Evolutionary conservation across 2,888 invertebrate genomes (phyloP).

Genomic region (Netelia inedita): DNA sequence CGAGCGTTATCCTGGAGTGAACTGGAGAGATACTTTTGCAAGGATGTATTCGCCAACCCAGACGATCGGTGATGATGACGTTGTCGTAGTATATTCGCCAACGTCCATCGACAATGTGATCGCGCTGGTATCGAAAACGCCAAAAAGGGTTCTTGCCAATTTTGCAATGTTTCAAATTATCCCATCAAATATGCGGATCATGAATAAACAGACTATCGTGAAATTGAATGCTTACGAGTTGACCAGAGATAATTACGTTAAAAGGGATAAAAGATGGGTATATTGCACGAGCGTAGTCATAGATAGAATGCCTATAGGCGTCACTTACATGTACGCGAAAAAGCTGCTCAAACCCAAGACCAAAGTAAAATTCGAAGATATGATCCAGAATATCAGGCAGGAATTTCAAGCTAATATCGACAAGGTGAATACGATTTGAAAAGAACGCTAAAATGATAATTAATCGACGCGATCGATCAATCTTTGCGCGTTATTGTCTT

Average conservation of each 20-base stretch:
- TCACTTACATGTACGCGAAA: conserved; percentile 94
- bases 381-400: too few relatives aligned
- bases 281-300: conserved; percentile 94
- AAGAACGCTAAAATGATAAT: conserved; percentile 91
- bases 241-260: conserved; percentile 93
- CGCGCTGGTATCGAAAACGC: conserved; percentile 86
- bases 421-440: conserved; percentile 92
- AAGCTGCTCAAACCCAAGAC: conserved; percentile 95
- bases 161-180: conserved; percentile 97
- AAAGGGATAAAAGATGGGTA: conserved; percentile 95
- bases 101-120: conserved; percentile 91
- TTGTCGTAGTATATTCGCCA: conserved; percentile 94
- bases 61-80: conserved; percentile 89
- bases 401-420: conserved; percentile 96
- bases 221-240: conserved; percentile 92
- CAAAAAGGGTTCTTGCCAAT: conserved; percentile 92
- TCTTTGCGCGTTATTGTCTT: conserved; percentile 87
- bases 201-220: conserved; percentile 90
- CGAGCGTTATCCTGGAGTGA: conserved; percentile 90
- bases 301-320: conserved; percentile 91
- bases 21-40: conserved; percentile 95
- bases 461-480: too few relatives aligned
- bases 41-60: conserved; percentile 89
- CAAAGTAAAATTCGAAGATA: conserved; percentile 89
- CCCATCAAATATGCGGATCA: conserved; percentile 92